These are phyloP conservation scores for Encarsia formosa DNA, from an alignment of 2,888 invertebrate genomes.

Conservation along the genomic window DNA sequence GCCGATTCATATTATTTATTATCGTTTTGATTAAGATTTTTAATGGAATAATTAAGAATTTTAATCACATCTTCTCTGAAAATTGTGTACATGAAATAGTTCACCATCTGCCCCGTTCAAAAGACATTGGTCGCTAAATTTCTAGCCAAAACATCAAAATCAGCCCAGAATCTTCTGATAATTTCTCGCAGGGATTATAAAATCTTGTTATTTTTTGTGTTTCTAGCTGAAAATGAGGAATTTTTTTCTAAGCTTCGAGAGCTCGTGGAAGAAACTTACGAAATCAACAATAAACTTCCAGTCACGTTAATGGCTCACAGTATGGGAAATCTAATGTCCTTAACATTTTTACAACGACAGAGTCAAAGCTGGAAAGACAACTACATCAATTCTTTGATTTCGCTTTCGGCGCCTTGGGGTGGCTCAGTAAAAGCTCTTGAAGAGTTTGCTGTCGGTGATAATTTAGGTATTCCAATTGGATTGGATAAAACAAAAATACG, in stretches of 20 bases:
- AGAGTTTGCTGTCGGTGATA: conserved; percentile 94
- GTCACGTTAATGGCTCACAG: conserved; percentile 89
- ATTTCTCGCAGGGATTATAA: too few species aligned
- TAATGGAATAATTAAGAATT: too few species aligned
- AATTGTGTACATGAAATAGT: too few species aligned
- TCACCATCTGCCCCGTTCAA: too few species aligned
- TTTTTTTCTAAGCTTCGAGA: conserved; percentile 74
- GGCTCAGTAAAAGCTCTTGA: conserved; percentile 93
- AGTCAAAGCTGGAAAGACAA: conserved; percentile 79
- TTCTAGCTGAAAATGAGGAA: conserved; percentile 78
- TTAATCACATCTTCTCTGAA: too few species aligned
- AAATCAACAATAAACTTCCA: conserved; percentile 68
- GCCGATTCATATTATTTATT: too few species aligned
- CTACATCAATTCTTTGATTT: conserved; percentile 76
- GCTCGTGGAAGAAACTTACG: conserved; percentile 81
- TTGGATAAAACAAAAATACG: conserved; percentile 74
- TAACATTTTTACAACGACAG: conserved; percentile 80
- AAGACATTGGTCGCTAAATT: too few species aligned
- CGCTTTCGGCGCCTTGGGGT: conserved; percentile 91
- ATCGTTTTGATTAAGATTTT: too few species aligned
- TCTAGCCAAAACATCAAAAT: too few species aligned
- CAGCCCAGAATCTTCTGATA: too few species aligned
- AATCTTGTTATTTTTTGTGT: too few species aligned
- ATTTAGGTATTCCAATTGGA: conserved; percentile 82
- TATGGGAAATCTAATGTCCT: conserved; percentile 92